Percentiles rank a stretch among this genome's conserved stretches.
These are phyloP conservation scores for Mesembrinibis cayennensis DNA, from an alignment of 2,113 vertebrate species.

Conservation along the genomic window DNA sequence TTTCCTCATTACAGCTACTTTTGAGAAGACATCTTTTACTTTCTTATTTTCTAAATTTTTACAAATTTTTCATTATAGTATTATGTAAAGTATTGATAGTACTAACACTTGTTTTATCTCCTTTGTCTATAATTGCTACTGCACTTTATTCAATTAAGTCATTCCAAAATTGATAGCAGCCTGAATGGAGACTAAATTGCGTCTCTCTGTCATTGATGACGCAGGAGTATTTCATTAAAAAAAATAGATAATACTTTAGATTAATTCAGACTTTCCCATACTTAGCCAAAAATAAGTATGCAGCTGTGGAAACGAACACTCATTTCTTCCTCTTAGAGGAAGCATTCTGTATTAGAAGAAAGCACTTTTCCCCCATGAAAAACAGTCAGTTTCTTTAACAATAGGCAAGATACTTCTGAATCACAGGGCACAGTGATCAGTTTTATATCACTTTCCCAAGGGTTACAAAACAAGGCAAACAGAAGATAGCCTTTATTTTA, in stretches of 20 bases:
- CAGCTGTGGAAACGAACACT: not conserved
- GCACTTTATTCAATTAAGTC: not conserved
- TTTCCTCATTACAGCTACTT: not conserved
- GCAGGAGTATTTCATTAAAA: not conserved
- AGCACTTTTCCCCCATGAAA: not conserved
- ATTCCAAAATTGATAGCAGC: not conserved
- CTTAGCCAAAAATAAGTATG: not conserved
- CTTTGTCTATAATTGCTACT: not conserved
- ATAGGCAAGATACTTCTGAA: not conserved
- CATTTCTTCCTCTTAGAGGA: not conserved
- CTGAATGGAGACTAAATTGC: not conserved
- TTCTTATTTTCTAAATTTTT: not conserved
- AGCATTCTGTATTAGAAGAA: not conserved
- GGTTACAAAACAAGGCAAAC: not conserved
- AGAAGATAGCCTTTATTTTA: not conserved
- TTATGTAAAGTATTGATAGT: not conserved
- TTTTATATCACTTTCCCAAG: not conserved
- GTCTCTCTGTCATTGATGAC: not conserved
- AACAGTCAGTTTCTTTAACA: not conserved
- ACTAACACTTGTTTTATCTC: not conserved
- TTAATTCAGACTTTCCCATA: not conserved
- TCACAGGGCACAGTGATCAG: not conserved
- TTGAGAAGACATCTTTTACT: not conserved
- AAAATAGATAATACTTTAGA: not conserved
- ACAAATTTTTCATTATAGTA: not conserved